Conservation (phyloP, 2,113 vertebrate species). For the Ciconia maguari region DNA sequence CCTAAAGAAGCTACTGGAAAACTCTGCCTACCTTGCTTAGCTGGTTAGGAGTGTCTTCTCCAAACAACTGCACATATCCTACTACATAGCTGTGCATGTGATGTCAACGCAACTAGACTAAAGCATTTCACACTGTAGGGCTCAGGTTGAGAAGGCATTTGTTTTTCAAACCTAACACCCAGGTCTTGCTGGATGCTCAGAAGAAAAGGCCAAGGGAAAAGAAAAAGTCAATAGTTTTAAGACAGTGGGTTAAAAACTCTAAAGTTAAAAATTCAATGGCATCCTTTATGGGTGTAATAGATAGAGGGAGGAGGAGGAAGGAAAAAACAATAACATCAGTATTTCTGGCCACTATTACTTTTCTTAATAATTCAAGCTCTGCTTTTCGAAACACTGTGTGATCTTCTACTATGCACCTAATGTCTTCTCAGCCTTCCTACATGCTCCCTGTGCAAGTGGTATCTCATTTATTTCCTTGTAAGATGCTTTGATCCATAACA, state of each 20-base stretch:
- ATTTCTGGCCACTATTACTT: background rate
- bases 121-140: background rate
- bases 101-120: background rate
- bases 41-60: background rate
- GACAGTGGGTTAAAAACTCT: background rate
- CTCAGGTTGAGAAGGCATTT: background rate
- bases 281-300: background rate
- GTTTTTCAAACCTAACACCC: background rate
- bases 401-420: background rate
- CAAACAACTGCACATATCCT: accelerated
- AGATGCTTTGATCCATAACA: background rate
- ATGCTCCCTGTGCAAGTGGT: background rate
- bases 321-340: background rate
- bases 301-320: background rate
- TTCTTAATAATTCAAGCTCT: background rate
- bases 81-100: background rate
- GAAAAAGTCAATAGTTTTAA: background rate
- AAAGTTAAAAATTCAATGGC: background rate
- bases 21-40: background rate
- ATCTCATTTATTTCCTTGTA: background rate
- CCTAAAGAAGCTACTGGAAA: background rate
- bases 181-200: background rate
- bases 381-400: background rate
- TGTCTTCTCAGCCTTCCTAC: background rate
- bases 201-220: background rate